phyloP scores from a whole-genome alignment of 2,113 vertebrate species.

The Mandrillus leucophaeus region DNA sequence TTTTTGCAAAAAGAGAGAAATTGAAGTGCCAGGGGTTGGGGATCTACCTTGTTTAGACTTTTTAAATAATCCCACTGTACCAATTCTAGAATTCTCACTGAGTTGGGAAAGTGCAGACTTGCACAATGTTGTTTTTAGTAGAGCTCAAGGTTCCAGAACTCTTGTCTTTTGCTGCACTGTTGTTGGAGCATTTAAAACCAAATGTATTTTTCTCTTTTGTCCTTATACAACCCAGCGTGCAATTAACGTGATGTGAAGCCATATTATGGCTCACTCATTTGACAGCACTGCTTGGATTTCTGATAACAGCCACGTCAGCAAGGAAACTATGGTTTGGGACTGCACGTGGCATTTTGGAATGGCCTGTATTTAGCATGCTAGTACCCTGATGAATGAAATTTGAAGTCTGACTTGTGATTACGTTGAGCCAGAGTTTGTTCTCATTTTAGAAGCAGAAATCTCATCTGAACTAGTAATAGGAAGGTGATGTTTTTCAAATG shows the following conservation, averaged over 20 bases:
- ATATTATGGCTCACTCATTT: neutral
- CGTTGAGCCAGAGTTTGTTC: neutral
- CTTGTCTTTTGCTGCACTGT: neutral
- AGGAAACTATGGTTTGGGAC: neutral
- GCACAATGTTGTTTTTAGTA: neutral
- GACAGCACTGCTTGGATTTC: neutral
- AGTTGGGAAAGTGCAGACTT: neutral
- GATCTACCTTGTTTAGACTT: neutral
- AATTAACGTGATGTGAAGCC: neutral
- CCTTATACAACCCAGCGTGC: neutral
- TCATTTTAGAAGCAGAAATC: neutral
- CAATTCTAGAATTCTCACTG: neutral
- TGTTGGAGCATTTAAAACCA: neutral
- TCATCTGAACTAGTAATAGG: neutral
- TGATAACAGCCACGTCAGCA: constrained; percentile 59
- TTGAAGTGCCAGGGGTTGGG: neutral
- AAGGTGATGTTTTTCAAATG: neutral
- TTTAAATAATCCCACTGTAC: neutral
- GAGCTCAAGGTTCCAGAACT: neutral
- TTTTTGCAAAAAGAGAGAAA: neutral
- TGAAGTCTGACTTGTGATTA: neutral
- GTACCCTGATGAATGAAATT: neutral
- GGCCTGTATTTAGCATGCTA: neutral
- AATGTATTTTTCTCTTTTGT: neutral
- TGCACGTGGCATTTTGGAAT: neutral